Percentiles rank a stretch among this genome's conserved stretches.
These are phyloP conservation scores for Rallus crepitans DNA, from an alignment of 2,797 vertebrate genomes.

Conservation along the genomic window DNA sequence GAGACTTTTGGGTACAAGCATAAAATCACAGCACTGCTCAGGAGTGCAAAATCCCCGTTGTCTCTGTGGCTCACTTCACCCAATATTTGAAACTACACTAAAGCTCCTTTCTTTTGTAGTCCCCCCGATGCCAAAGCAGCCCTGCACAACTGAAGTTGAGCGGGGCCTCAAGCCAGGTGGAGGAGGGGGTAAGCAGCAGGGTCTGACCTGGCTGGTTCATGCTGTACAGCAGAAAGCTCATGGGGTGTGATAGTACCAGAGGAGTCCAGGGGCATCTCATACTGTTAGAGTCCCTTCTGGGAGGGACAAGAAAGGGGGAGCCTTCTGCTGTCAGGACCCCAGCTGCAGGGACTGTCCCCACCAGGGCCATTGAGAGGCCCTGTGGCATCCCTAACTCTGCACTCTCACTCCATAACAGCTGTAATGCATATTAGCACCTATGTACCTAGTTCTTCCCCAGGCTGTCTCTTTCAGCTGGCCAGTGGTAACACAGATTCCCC, in stretches of 20 bases:
- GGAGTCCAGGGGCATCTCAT: background rate
- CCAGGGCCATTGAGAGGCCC: background rate
- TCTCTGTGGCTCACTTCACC: background rate
- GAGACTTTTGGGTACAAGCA: background rate
- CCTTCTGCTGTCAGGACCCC: background rate
- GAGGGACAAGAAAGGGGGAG: background rate
- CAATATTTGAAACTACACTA: background rate
- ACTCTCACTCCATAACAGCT: background rate
- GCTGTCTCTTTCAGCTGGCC: background rate
- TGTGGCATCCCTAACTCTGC: background rate
- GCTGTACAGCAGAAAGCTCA: background rate
- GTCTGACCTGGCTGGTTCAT: background rate
- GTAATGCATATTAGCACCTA: background rate
- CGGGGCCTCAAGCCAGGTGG: background rate
- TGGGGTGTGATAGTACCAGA: background rate
- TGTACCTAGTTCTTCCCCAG: background rate
- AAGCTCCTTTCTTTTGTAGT: background rate
- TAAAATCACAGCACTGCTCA: background rate
- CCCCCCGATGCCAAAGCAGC: background rate
- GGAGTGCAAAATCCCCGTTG: background rate
- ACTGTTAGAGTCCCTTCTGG: background rate
- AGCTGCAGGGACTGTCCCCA: background rate
- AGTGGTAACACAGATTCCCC: background rate
- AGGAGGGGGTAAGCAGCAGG: background rate
- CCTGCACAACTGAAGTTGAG: background rate